phyloP scores from a whole-genome alignment of 2,113 vertebrate species.

The Callocephalon fimbriatum region DNA sequence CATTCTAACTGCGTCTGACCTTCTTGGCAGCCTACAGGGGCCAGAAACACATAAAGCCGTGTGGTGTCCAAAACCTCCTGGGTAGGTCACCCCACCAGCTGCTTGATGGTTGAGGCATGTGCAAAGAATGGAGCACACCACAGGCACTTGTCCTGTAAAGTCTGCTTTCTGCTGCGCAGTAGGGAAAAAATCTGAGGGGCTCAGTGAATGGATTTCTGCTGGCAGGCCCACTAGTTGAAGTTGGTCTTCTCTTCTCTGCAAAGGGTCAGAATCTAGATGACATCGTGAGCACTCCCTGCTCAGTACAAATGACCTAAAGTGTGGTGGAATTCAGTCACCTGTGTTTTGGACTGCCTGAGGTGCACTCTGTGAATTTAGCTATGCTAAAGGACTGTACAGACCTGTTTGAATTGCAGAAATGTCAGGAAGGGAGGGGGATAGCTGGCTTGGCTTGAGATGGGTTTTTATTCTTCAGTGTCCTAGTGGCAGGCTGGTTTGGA shows the following conservation, averaged over 20 bases:
- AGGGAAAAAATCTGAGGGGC: neutral
- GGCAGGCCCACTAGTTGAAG: neutral
- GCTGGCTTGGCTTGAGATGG: neutral
- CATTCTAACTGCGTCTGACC: neutral
- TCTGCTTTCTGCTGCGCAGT: neutral
- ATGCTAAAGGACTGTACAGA: neutral
- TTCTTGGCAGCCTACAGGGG: neutral
- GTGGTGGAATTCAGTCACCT: neutral
- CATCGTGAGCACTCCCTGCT: neutral
- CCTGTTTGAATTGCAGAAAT: neutral
- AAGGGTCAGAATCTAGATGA: neutral
- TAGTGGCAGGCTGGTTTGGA: neutral
- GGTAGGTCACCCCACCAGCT: neutral
- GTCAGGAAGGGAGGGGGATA: neutral
- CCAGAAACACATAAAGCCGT: neutral
- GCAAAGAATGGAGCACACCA: neutral
- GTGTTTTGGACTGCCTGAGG: neutral
- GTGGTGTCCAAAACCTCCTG: neutral
- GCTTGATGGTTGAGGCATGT: neutral
- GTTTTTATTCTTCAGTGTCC: neutral
- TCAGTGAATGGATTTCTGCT: neutral
- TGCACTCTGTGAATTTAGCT: neutral
- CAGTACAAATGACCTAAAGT: neutral
- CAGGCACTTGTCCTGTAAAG: too few relatives aligned
- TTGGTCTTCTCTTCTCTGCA: neutral